These are phyloP conservation scores for Artemia sinica DNA, from an alignment of 2,888 invertebrate species.

Conservation along the genomic window DNA sequence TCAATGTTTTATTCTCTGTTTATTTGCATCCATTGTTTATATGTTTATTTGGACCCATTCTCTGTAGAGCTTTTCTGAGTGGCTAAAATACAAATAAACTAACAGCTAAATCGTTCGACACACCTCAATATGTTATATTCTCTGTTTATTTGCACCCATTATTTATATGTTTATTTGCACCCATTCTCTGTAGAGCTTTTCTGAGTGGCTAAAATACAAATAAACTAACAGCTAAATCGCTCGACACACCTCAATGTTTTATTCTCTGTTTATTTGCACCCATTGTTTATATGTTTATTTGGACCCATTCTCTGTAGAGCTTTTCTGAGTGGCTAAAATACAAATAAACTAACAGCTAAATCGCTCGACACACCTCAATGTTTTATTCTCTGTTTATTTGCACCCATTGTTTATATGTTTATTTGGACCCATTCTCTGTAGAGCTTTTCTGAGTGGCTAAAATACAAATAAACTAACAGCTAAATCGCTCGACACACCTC, in stretches of 20 bases:
- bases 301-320: constrained; percentile 82
- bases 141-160: constrained; percentile 16
- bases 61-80: constrained; percentile 65
- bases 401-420: constrained; percentile 13
- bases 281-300: too few species aligned
- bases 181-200: too few species aligned
- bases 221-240: too few species aligned
- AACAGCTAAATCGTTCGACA: constrained; percentile 11
- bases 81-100: constrained; percentile 42
- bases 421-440: constrained; percentile 83
- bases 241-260: too few species aligned
- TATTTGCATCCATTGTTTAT: not conserved
- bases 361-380: constrained; percentile 11
- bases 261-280: too few species aligned
- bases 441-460: constrained; percentile 70
- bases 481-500: constrained; percentile 15
- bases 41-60: constrained; percentile 53
- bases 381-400: constrained; percentile 2
- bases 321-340: constrained; percentile 60
- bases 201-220: too few species aligned
- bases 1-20: not conserved
- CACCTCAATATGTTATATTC: not conserved
- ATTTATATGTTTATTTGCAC: not conserved
- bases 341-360: constrained; percentile 21
- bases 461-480: constrained; percentile 28